A percentile compares a stretch with the other conserved stretches of the same genome.
These are phyloP conservation scores for Melieria omissa DNA, from an alignment of 2,888 invertebrate genomes.

Conservation along the genomic window DNA sequence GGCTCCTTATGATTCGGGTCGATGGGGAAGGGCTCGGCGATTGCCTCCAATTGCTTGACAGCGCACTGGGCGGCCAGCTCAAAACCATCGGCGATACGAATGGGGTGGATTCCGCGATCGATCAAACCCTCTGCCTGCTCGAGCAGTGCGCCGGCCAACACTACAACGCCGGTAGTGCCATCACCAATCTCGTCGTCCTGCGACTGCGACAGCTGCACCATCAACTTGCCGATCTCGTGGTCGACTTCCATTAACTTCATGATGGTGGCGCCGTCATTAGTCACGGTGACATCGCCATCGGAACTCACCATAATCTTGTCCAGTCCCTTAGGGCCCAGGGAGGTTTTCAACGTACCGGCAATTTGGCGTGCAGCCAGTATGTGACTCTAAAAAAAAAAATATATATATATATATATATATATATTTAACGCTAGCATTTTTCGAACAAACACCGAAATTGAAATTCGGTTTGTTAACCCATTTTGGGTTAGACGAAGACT, in stretches of 20 bases:
- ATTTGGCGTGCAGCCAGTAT: slow-evolving; percentile 97
- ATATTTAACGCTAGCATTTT: neutral
- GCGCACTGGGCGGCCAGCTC: slow-evolving; percentile 95
- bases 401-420: no score
- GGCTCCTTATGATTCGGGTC: slow-evolving; percentile 86
- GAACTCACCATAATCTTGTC: slow-evolving; percentile 98
- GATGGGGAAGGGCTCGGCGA: slow-evolving; percentile 91
- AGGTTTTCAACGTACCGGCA: slow-evolving; percentile 88
- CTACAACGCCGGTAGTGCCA: slow-evolving; percentile 98
- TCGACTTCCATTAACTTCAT: slow-evolving; percentile 99
- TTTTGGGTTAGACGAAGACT: neutral
- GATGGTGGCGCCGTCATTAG: slow-evolving; percentile 99
- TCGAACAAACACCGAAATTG: neutral
- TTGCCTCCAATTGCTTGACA: slow-evolving; percentile 83
- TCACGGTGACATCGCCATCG: slow-evolving; percentile 97
- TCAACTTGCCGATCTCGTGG: slow-evolving; percentile 96
- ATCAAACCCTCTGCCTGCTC: slow-evolving; percentile 94
- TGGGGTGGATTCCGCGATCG: slow-evolving; percentile 98
- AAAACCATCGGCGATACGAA: slow-evolving; percentile 98
- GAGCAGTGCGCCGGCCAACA: slow-evolving; percentile 83
- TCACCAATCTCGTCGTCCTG: slow-evolving; percentile 99
- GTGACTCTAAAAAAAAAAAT: slow-evolving; percentile 81
- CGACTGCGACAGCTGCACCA: slow-evolving; percentile 98
- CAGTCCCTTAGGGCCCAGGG: slow-evolving; percentile 95
- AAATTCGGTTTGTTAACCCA: neutral